These are phyloP conservation scores for Bufo gargarizans DNA, from an alignment of 2,113 vertebrate species.

Conservation along the genomic window DNA sequence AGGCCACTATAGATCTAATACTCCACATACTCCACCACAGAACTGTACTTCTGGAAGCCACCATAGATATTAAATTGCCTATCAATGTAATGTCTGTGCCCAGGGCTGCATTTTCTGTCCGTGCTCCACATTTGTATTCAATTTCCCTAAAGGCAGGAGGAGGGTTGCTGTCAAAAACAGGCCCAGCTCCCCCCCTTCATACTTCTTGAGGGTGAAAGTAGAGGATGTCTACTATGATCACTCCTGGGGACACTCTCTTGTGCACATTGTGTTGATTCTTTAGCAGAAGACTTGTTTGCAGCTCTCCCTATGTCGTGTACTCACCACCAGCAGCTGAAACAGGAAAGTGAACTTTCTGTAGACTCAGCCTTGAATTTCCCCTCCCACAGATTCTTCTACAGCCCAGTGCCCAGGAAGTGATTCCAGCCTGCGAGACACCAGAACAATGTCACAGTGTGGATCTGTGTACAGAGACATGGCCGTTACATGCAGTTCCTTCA, in stretches of 20 bases:
- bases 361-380: not conserved
- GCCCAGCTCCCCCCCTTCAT: too few relatives aligned
- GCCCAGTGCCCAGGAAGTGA: not conserved
- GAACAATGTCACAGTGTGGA: not conserved
- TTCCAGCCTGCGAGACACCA: not conserved
- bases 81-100: too few relatives aligned
- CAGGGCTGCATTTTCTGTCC: too few relatives aligned
- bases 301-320: not conserved
- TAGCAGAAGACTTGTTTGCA: not conserved
- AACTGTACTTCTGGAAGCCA: not conserved
- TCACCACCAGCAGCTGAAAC: not conserved
- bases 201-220: not conserved
- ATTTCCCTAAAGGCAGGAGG: not conserved
- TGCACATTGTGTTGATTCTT: not conserved
- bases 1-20: not conserved
- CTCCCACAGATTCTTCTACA: conserved; percentile 1
- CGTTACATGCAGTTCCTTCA: too few relatives aligned
- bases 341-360: not conserved
- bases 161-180: not conserved
- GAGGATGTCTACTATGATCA: not conserved
- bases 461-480: too few relatives aligned
- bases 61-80: not conserved
- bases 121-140: too few relatives aligned
- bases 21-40: not conserved
- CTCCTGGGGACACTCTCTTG: not conserved